Evolutionary conservation across 2,888 invertebrate species (phyloP).

Genomic region (Cephus spinipes): DNA sequence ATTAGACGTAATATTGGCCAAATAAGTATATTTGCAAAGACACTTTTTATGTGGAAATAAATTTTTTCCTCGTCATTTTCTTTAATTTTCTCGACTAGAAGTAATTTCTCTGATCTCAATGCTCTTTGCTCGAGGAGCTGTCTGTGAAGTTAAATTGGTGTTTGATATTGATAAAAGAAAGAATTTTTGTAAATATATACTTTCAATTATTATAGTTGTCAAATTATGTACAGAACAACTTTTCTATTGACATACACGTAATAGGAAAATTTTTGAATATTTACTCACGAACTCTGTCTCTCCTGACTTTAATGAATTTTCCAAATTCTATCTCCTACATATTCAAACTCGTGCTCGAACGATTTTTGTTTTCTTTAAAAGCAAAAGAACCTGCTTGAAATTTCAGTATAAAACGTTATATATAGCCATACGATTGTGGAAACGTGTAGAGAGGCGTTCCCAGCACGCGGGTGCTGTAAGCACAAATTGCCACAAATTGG

Average conservation of each 20-base stretch:
- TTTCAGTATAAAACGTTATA: background rate
- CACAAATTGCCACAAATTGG: slow-evolving; percentile 65
- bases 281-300: background rate
- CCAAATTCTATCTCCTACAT: background rate
- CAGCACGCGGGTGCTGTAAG: slow-evolving; percentile 48
- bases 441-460: slow-evolving; percentile 1
- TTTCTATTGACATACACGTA: background rate
- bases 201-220: background rate
- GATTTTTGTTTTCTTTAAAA: background rate
- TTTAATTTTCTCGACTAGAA: slow-evolving; percentile 17
- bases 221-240: background rate
- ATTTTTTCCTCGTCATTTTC: background rate
- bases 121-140: background rate
- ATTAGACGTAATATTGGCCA: background rate
- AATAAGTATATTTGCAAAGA: slow-evolving; percentile 8
- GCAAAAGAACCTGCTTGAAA: background rate
- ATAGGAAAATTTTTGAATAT: background rate
- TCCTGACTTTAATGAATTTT: background rate
- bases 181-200: background rate
- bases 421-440: background rate
- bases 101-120: slow-evolving; percentile 12
- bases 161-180: background rate
- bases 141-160: background rate
- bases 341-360: background rate
- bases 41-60: slow-evolving; percentile 5